These are phyloP conservation scores for Minunthozetes semirufus DNA, from an alignment of 2,888 invertebrate genomes.

Conservation along the genomic window DNA sequence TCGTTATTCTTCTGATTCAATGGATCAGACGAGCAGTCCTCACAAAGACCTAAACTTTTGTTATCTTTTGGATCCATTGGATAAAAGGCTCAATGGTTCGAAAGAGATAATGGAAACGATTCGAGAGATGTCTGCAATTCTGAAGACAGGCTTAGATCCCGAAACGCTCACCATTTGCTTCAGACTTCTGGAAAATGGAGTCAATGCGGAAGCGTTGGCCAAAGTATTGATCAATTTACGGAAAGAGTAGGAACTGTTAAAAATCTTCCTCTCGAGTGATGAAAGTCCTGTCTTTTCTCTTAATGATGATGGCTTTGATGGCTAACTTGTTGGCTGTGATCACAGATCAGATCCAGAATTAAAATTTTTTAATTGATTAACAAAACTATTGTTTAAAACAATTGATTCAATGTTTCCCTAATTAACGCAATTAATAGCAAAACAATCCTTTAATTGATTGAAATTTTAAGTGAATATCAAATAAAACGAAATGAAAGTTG, in stretches of 20 bases:
- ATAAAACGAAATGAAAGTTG: no score
- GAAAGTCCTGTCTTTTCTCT: neutral
- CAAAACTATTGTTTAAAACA: no score
- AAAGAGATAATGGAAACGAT: slow-evolving; percentile 22
- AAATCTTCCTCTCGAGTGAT: no score
- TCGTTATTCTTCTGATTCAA: no score
- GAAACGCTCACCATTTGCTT: slow-evolving; percentile 25
- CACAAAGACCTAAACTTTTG: neutral
- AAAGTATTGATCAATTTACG: slow-evolving; percentile 10
- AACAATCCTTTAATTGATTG: no score
- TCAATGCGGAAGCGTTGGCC: slow-evolving; percentile 31
- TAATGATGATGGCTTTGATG: neutral
- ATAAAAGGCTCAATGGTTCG: neutral
- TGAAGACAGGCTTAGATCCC: slow-evolving; percentile 22
- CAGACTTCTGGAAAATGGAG: slow-evolving; percentile 23
- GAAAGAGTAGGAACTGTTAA: no score
- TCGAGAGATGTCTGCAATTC: slow-evolving; percentile 19
- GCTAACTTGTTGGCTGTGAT: neutral
- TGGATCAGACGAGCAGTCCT: neutral
- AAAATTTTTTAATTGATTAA: no score
- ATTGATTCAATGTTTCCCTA: no score
- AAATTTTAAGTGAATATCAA: no score
- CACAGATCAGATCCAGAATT: slow-evolving; percentile 24
- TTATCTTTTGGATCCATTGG: neutral
- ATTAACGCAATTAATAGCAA: no score